phyloP scores from a whole-genome alignment of 2,797 vertebrate genomes.

The Heterohyrax brucei region DNA sequence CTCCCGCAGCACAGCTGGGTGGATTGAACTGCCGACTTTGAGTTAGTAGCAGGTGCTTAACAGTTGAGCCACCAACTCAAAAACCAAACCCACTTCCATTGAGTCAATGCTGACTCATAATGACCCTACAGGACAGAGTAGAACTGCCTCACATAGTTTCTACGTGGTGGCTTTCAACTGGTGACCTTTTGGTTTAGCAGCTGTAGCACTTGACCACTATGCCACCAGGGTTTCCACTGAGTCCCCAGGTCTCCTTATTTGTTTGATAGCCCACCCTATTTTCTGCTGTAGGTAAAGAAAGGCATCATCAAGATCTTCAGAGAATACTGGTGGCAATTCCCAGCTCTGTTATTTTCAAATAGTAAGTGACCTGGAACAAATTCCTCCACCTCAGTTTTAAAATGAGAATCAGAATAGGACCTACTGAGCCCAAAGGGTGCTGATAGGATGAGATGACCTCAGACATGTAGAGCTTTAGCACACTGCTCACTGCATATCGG shows the following conservation, averaged over 20 bases:
- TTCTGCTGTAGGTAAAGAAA: neutral
- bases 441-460: neutral
- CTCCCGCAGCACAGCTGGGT: neutral
- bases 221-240: neutral
- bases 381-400: neutral
- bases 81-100: no score
- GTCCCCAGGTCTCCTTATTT: neutral
- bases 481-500: rapidly evolving
- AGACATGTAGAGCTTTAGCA: neutral
- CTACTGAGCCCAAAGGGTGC: neutral
- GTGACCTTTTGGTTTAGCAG: no score
- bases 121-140: no score
- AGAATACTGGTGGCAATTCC: neutral
- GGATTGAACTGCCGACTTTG: neutral
- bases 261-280: neutral
- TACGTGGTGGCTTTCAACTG: no score
- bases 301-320: neutral
- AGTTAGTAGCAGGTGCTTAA: neutral
- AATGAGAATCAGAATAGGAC: neutral
- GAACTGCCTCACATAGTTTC: no score
- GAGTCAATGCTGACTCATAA: no score
- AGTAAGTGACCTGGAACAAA: neutral
- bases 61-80: neutral
- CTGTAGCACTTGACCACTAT: no score
- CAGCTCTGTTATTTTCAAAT: neutral